Evolutionary conservation across 2,888 invertebrate genomes (phyloP), one percentile per base, ranked within the genome.

Genomic region (Apodemia duryi): DNA sequence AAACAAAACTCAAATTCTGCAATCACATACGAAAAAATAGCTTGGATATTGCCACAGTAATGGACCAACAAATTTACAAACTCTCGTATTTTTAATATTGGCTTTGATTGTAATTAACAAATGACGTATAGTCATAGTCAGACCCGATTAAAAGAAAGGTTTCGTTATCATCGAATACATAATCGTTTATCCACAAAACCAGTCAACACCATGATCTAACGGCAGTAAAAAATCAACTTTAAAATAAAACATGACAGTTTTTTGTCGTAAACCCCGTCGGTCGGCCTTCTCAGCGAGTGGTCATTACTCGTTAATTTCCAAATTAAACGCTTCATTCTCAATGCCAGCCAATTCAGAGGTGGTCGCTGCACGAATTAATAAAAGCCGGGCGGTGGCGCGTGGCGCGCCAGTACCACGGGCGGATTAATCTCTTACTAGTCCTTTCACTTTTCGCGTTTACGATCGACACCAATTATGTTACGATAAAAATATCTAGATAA

Each of bases 291-390:
- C 81, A 86, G 80, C 81, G 78, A 79, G 84, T 77, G 77, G 80
- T 79, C 81, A 81, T 84, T 88, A 86, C 83, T 84, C 81, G 84
- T 85, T 88, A 90, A 86, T 91, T 91, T 89, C 88, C 89, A 90
- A 91, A 76, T 91, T 90, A 91, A 88, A 84, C 87, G 88, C 82
- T 85, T 84, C 82, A 85, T 84, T 88, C 83, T 91, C 91, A 91
- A 91, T 91, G 91, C 88, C 91, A 85, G 78, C 82, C 73, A 80
- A 85, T 81, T 85, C 88, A 86, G 84, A 81, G 87, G 87, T 84
- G 86, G 88, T 81, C 82, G 78, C 75, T 77, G 78, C 75, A 81
- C 76, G 76, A 79, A 82, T 86, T 88, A 79, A 91, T 91, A 91
- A 88, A 91, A 90, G 89, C 88, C 89, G 81, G 83, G 84, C 75